These are phyloP conservation scores for Fringilla coelebs DNA, from an alignment of 2,797 vertebrate species.

Conservation along the genomic window DNA sequence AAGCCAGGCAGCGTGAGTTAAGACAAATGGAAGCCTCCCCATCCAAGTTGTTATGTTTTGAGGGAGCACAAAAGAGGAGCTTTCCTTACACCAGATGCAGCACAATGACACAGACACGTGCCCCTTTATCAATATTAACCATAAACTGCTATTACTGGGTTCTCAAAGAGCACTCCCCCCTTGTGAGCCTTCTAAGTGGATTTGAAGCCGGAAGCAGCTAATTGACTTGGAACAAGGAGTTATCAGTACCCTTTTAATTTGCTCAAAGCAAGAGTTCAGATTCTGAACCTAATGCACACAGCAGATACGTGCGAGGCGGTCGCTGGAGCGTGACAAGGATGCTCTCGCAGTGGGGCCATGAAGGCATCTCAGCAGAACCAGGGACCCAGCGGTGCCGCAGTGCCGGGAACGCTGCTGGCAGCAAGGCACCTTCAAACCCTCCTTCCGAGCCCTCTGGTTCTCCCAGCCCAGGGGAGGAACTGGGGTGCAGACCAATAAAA, in stretches of 20 bases:
- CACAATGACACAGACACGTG: neutral
- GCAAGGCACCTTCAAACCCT: neutral
- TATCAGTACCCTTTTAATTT: slow-evolving; percentile 17
- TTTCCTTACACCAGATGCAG: neutral
- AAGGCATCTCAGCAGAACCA: neutral
- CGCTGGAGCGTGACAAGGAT: neutral
- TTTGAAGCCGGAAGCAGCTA: slow-evolving; percentile 25
- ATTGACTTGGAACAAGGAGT: neutral
- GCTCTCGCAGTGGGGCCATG: neutral
- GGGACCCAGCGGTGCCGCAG: fast-evolving
- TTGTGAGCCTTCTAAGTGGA: neutral
- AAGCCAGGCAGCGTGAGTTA: neutral
- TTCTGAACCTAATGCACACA: neutral
- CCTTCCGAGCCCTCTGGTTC: fast-evolving
- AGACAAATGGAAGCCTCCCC: neutral
- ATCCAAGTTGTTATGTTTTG: neutral
- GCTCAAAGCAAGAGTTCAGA: neutral
- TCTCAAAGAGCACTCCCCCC: neutral
- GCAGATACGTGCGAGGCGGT: neutral
- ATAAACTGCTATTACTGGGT: neutral
- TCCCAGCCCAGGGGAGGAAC: neutral
- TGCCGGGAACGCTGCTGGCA: fast-evolving
- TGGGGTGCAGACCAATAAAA: fast-evolving
- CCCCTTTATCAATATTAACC: slow-evolving; percentile 2
- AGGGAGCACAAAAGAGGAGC: neutral